phyloP scores from a whole-genome alignment of 2,113 vertebrate genomes.

The Indicator maculatus region DNA sequence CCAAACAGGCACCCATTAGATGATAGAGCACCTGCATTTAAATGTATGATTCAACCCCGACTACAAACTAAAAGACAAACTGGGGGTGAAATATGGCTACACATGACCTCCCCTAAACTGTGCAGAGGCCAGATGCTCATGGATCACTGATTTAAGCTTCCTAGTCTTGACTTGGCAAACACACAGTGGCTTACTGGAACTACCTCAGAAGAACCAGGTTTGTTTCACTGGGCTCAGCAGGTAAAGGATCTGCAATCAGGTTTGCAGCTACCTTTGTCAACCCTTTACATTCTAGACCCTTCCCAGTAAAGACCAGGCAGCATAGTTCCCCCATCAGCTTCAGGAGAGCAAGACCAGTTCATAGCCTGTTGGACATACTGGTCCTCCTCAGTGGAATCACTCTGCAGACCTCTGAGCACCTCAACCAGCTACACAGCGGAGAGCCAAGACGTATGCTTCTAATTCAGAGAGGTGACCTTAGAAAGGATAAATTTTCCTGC shows the following conservation, averaged over 20 bases:
- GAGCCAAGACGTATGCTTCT: rapidly evolving
- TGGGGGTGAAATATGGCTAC: background rate
- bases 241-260: background rate
- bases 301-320: background rate
- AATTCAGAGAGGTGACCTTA: background rate
- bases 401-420: rapidly evolving
- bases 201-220: background rate
- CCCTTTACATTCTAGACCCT: background rate
- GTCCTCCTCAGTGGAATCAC: background rate
- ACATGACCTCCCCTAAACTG: background rate
- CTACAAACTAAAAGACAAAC: background rate
- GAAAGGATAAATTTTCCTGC: background rate
- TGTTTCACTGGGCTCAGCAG: background rate
- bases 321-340: rapidly evolving
- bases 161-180: background rate
- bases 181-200: rapidly evolving
- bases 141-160: background rate
- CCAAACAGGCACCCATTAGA: background rate
- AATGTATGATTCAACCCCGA: rapidly evolving
- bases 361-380: rapidly evolving
- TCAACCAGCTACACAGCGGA: background rate
- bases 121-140: rapidly evolving
- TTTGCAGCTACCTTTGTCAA: background rate
- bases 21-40: background rate
- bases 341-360: background rate